Percentiles rank a stretch among this genome's conserved stretches.
phyloP scores from a whole-genome alignment of 2,888 invertebrate genomes.

The Mesorhabditis spiculigera region DNA sequence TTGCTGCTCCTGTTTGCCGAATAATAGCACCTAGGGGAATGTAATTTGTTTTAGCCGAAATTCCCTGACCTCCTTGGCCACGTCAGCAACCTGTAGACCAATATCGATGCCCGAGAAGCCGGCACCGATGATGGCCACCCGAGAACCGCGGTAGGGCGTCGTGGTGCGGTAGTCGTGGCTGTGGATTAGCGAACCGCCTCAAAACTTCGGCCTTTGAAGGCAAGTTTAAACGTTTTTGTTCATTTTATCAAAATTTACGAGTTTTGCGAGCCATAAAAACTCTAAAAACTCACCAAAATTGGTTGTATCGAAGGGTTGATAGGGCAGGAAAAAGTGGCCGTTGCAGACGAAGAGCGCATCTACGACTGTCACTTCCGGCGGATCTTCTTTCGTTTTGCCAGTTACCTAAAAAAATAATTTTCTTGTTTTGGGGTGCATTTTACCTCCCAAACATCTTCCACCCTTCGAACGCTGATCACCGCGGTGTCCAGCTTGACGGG shows the following conservation, averaged over 20 bases:
- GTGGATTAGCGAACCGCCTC: conserved; percentile 69
- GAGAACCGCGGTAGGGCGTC: conserved; percentile 68
- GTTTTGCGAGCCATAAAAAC: background rate
- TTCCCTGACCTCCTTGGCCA: conserved; percentile 21
- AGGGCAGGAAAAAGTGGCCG: conserved; percentile 62
- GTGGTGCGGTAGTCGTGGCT: conserved; percentile 81
- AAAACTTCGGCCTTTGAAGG: conserved; percentile 24
- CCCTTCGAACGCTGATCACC: conserved; percentile 30
- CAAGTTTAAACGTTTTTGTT: background rate
- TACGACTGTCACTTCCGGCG: background rate
- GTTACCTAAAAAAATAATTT: conserved; percentile 14
- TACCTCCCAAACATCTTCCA: conserved; percentile 33
- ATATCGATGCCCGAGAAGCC: conserved; percentile 81
- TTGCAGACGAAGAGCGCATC: conserved; percentile 79
- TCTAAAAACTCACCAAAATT: conserved; percentile 11
- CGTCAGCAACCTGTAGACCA: conserved; percentile 66
- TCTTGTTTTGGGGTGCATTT: background rate
- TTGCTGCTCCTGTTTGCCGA: conserved; percentile 12
- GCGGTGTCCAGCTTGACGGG: conserved; percentile 30
- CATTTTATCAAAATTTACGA: background rate
- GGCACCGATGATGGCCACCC: conserved; percentile 78
- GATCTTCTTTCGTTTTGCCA: too few species aligned
- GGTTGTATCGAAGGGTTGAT: conserved; percentile 14
- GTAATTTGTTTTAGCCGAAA: conserved; percentile 9
- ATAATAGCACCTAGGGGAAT: conserved; percentile 18